phyloP scores from a whole-genome alignment of 1,140 invertebrate species.

The Caerostris darwini region DNA sequence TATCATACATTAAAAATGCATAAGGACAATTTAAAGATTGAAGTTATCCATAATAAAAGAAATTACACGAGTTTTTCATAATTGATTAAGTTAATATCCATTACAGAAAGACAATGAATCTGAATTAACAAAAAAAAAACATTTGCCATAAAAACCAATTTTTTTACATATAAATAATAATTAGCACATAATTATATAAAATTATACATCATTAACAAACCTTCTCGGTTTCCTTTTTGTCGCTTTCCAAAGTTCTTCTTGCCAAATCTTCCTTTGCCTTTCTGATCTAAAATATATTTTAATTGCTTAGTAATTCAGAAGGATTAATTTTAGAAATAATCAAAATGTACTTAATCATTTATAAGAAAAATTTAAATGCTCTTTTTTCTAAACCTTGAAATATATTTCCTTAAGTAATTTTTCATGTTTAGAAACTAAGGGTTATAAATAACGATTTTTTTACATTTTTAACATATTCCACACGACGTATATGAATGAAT shows the following conservation, averaged over 20 bases:
- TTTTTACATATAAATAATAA: neutral
- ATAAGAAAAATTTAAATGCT: neutral
- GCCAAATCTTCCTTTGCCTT: constrained; percentile 49
- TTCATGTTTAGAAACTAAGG: too few species aligned
- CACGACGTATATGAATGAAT: too few species aligned
- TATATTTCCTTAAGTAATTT: too few species aligned
- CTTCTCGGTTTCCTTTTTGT: constrained; percentile 4
- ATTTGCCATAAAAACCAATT: too few species aligned
- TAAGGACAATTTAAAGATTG: neutral
- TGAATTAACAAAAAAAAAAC: neutral
- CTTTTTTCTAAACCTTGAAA: too few species aligned
- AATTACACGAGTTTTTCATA: neutral
- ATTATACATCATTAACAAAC: neutral
- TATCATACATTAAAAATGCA: neutral
- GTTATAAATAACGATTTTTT: too few species aligned
- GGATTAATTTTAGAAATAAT: neutral
- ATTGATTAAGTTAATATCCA: neutral
- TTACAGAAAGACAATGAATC: neutral
- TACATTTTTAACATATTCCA: too few species aligned
- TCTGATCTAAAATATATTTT: constrained; percentile 37
- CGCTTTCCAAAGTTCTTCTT: constrained; percentile 11
- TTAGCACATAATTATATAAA: neutral
- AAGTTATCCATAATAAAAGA: neutral
- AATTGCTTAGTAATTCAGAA: too few species aligned
- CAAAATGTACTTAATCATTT: neutral